Evolutionary conservation across 2,113 vertebrate genomes (phyloP).

Genomic region (Podarcis muralis): DNA sequence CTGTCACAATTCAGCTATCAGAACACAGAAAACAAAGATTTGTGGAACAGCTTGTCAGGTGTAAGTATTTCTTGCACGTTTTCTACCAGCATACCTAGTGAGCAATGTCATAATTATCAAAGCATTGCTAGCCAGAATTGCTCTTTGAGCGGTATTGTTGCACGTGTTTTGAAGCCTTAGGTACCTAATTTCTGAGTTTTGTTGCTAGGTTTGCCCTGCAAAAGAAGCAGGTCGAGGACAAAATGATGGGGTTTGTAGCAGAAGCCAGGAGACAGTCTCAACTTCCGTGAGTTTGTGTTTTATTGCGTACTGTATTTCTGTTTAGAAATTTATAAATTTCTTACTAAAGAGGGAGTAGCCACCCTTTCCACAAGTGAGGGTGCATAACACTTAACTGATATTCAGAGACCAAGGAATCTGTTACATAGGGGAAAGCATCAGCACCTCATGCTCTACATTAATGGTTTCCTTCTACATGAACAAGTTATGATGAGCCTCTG

Average conservation of each 20-base stretch:
- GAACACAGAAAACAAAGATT: slow-evolving; percentile 86
- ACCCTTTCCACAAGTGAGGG: background rate
- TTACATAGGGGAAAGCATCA: background rate
- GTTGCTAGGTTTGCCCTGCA: slow-evolving; percentile 80
- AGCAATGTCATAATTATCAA: background rate
- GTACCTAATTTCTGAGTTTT: background rate
- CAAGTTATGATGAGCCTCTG: too few relatives aligned
- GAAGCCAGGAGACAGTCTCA: slow-evolving; percentile 59
- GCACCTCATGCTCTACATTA: background rate
- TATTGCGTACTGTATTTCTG: background rate
- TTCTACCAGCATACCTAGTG: accelerated
- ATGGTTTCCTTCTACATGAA: too few relatives aligned
- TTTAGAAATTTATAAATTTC: background rate
- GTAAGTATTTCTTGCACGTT: slow-evolving; percentile 72
- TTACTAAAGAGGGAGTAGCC: background rate
- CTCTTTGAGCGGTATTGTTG: background rate
- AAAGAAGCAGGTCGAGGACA: slow-evolving; percentile 48
- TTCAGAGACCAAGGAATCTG: too few relatives aligned
- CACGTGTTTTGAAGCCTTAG: background rate
- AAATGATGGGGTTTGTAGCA: slow-evolving; percentile 80
- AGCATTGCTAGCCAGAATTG: background rate
- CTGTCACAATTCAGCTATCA: slow-evolving; percentile 86
- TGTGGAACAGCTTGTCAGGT: slow-evolving; percentile 87
- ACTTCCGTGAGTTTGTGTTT: slow-evolving; percentile 69
- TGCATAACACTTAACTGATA: background rate